These are phyloP conservation scores for Chunga burmeisteri DNA, from an alignment of 2,113 vertebrate genomes.

Conservation along the genomic window DNA sequence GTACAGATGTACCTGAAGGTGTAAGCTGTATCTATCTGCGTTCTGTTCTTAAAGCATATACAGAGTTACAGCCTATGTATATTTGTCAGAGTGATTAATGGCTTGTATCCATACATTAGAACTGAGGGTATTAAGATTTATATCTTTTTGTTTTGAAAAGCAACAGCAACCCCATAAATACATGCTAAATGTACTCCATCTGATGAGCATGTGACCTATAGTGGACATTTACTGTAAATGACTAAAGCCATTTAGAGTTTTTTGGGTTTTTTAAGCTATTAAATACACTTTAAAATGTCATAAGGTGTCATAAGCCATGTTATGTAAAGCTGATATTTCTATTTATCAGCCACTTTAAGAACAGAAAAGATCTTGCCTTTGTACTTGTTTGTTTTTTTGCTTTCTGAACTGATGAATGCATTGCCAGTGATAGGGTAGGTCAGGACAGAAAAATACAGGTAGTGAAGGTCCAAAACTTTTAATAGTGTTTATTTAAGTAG, in stretches of 20 bases:
- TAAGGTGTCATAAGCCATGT: conserved; percentile 16
- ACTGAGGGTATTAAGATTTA: conserved; percentile 60
- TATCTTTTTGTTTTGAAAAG: conserved; percentile 71
- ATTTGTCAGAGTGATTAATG: conserved; percentile 73
- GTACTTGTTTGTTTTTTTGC: conserved; percentile 22
- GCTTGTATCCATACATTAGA: conserved; percentile 62
- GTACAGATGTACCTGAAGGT: conserved; percentile 71
- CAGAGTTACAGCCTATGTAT: conserved; percentile 72
- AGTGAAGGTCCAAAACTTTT: neutral
- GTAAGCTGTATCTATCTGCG: conserved; percentile 71
- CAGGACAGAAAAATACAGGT: conserved; percentile 36
- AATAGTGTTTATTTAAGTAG: conserved; percentile 46
- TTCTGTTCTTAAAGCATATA: conserved; percentile 76
- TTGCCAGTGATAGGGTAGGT: conserved; percentile 40
- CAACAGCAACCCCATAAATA: conserved; percentile 59
- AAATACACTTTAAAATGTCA: conserved; percentile 64
- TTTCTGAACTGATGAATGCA: conserved; percentile 44
- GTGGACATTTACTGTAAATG: conserved; percentile 48
- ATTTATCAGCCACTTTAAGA: conserved; percentile 65
- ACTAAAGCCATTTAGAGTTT: conserved; percentile 6
- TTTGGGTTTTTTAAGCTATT: conserved; percentile 54
- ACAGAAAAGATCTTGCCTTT: conserved; percentile 47
- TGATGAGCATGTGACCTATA: neutral
- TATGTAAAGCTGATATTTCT: conserved; percentile 58
- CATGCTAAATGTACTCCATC: conserved; percentile 31